Percentiles rank a stretch among this genome's conserved stretches.
These are phyloP conservation scores for Ooceraea biroi DNA, from an alignment of 1,140 invertebrate species.

Conservation along the genomic window DNA sequence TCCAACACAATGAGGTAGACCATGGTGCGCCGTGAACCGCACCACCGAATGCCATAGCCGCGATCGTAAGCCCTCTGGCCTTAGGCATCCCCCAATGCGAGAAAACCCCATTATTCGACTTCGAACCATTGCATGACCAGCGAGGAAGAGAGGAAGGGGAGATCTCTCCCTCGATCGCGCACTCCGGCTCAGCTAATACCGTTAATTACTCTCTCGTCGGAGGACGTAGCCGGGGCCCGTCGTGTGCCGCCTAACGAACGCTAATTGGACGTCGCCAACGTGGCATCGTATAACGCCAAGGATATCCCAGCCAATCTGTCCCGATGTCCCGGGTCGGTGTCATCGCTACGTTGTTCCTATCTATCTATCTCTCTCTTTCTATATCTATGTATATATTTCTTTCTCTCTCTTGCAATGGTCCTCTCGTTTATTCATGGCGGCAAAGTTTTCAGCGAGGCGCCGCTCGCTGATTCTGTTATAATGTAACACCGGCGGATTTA, in stretches of 20 bases:
- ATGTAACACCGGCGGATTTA: constrained; percentile 42
- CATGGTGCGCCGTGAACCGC: constrained; percentile 18
- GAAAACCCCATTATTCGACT: constrained; percentile 72
- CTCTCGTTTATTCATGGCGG: neutral
- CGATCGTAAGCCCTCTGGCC: constrained; percentile 45
- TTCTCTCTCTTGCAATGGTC: constrained; percentile 1
- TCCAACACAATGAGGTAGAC: constrained; percentile 53
- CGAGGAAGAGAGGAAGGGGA: neutral
- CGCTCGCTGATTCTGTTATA: constrained; percentile 24
- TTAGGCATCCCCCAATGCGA: constrained; percentile 17
- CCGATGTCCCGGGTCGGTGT: constrained; percentile 52
- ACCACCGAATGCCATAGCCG: constrained; percentile 31
- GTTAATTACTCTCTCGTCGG: constrained; percentile 73
- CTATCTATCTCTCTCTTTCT: neutral
- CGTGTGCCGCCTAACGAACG: constrained; percentile 70
- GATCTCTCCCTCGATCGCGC: constrained; percentile 59
- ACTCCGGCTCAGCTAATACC: constrained; percentile 69
- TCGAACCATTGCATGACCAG: constrained; percentile 14
- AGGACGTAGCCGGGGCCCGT: constrained; percentile 58
- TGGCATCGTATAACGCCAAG: constrained; percentile 73
- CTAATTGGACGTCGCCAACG: constrained; percentile 70
- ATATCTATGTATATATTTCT: neutral
- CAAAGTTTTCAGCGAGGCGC: constrained; percentile 34
- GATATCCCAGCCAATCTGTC: constrained; percentile 70
- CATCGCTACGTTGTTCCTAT: constrained; percentile 36